phyloP scores from a whole-genome alignment of 2,888 invertebrate species.

The Agrochola macilenta region DNA sequence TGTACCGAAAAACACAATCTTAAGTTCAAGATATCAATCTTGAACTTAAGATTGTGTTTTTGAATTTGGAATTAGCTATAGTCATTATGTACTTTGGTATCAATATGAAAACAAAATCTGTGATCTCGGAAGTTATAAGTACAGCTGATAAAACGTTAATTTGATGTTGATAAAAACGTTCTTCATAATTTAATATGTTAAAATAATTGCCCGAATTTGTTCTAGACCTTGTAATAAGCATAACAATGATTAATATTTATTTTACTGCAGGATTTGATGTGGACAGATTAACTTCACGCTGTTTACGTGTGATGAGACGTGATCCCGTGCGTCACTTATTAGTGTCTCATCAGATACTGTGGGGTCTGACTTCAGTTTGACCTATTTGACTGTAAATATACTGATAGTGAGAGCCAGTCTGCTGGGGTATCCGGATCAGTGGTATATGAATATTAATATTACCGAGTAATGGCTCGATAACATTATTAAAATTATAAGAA shows the following conservation, averaged over 20 bases:
- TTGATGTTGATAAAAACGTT: slow-evolving; percentile 33
- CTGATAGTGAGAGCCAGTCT: slow-evolving; percentile 54
- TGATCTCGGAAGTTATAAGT: slow-evolving; percentile 46
- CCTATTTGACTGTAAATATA: slow-evolving; percentile 70
- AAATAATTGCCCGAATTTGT: slow-evolving; percentile 8
- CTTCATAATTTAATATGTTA: slow-evolving; percentile 11
- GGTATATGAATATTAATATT: slow-evolving; percentile 4
- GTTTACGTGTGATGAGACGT: slow-evolving; percentile 72
- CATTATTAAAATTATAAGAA: neutral
- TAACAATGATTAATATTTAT: slow-evolving; percentile 33
- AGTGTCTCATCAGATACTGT: slow-evolving; percentile 70
- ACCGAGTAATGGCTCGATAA: neutral
- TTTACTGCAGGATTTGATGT: slow-evolving; percentile 39
- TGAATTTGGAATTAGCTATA: neutral
- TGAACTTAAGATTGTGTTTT: slow-evolving; percentile 5
- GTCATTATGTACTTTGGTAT: slow-evolving; percentile 10
- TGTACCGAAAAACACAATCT: too few species aligned
- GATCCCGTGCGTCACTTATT: slow-evolving; percentile 76
- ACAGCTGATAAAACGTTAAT: slow-evolving; percentile 28
- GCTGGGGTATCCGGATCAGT: slow-evolving; percentile 34
- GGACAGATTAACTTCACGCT: slow-evolving; percentile 56
- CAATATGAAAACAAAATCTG: slow-evolving; percentile 38
- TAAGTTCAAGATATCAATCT: too few species aligned
- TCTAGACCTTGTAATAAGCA: slow-evolving; percentile 39
- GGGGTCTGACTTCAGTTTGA: slow-evolving; percentile 72